phyloP scores from a whole-genome alignment of 2,888 invertebrate genomes.

The Drosophila tripunctata region DNA sequence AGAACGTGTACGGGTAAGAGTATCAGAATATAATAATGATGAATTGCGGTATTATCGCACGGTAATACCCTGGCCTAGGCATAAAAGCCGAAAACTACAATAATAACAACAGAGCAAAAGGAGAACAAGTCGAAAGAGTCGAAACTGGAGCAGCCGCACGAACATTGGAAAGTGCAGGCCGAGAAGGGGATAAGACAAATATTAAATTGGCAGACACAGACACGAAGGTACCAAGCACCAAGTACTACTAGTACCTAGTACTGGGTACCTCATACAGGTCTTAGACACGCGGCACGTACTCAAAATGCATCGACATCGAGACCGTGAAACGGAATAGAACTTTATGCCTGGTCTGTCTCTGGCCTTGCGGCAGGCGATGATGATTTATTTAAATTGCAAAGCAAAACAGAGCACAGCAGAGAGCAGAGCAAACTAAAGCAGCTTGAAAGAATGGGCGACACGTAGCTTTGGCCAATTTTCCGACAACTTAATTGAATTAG shows the following conservation, averaged over 20 bases:
- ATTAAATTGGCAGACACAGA: conserved; percentile 62
- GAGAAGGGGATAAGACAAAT: conserved; percentile 54
- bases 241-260: no score
- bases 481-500: conserved; percentile 75
- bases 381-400: conserved; percentile 83
- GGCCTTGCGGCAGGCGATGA: conserved; percentile 52
- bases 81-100: conserved; percentile 27
- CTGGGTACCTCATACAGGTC: conserved; percentile 21
- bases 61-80: conserved; percentile 65
- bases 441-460: conserved; percentile 44
- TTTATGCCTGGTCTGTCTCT: conserved; percentile 10
- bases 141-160: conserved; percentile 72
- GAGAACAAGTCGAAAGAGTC: conserved; percentile 18
- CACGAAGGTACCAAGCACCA: conserved; percentile 38
- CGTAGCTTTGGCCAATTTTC: conserved; percentile 66
- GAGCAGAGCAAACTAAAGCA: conserved; percentile 26
- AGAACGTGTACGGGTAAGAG: conserved; percentile 28
- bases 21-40: conserved; percentile 74
- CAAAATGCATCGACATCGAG: conserved; percentile 70
- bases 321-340: conserved; percentile 21
- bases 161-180: conserved; percentile 66
- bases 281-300: conserved; percentile 55
- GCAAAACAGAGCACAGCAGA: conserved; percentile 42
- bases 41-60: conserved; percentile 81
- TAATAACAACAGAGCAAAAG: conserved; percentile 12